Evolutionary conservation across 2,888 invertebrate species (phyloP), one percentile per base, ranked within the genome.

Genomic region (Nymphalis urticae): DNA sequence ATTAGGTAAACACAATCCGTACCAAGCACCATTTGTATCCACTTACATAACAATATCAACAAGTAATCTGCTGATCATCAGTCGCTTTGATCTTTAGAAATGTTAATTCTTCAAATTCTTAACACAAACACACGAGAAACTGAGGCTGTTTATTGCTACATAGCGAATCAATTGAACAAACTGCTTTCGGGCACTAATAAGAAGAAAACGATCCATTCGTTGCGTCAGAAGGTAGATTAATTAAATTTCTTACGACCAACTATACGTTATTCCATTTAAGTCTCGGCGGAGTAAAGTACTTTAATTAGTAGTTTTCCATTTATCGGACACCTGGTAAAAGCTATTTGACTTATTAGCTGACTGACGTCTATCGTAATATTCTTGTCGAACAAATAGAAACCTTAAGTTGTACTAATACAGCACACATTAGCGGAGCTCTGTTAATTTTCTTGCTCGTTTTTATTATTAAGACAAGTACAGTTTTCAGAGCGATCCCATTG

Each of bases 221-320:
- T 87, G 83, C 89, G 84, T 87, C 87, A 86, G 83, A 78, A 78
- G 69, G 77, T 81, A 83, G 87, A 90, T 89, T 90, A 90, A 92
- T 91, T 90, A 89, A 88, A 87, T 83, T 88, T 85, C 82, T 85
- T 86, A 86, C 85, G 83, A 84, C 79, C 81, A 75, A 84, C 77
- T 80, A 81, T 82, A 82, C 81, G 78, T 82, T 83, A 80, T 85
- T 84, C 86, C 84, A 87, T 89, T 89, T 85, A 85, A 83, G 82
- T 83, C 83, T 80, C 80, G 76, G 71, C 79, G 76, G 77, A 80
- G 80, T 83, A 81, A 85, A 88, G 84, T 87, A 86, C 84, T 88
- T 89, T 89, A 91, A 91, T 90, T 90, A 91, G 89, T 86, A 85
- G 85, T 88, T 90, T 89, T 88, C 89, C 86, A 89, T 89, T 88